These are phyloP conservation scores for Micropoecilia bifurca DNA, from an alignment of 2,797 vertebrate species.

Conservation along the genomic window DNA sequence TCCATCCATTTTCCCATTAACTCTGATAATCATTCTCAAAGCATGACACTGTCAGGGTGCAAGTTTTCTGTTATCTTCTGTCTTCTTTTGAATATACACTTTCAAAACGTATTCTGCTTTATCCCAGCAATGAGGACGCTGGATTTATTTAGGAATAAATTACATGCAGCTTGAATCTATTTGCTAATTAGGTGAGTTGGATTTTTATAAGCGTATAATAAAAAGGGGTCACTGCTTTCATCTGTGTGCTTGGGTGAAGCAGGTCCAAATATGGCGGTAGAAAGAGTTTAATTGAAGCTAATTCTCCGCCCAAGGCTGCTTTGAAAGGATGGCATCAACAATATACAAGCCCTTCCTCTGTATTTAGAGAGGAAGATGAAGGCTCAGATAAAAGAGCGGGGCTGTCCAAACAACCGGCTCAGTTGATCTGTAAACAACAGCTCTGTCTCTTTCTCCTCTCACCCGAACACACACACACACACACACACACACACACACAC, in stretches of 20 bases:
- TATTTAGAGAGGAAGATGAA: constrained; percentile 71
- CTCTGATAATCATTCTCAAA: neutral
- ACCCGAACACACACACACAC: neutral
- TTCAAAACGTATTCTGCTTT: neutral
- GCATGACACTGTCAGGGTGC: neutral
- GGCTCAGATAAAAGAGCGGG: constrained; percentile 62
- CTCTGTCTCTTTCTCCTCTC: constrained; percentile 24
- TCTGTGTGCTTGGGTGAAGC: constrained; percentile 25
- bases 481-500: neutral
- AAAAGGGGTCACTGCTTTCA: constrained; percentile 25
- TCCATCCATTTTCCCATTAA: neutral
- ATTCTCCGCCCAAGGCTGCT: constrained; percentile 43
- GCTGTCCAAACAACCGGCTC: constrained; percentile 64
- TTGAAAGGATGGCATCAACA: constrained; percentile 62
- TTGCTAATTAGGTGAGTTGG: neutral
- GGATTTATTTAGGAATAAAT: neutral
- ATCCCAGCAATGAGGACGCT: neutral
- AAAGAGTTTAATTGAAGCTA: constrained; percentile 55
- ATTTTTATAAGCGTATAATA: neutral
- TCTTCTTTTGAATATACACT: neutral
- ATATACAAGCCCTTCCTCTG: constrained; percentile 60
- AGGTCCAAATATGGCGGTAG: constrained; percentile 39
- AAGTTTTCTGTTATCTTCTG: neutral
- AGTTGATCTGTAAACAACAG: constrained; percentile 67
- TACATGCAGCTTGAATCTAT: neutral